Percentiles rank a stretch among this genome's conserved stretches.
phyloP scores from a whole-genome alignment of 2,888 invertebrate species.

The Lingula anatina region DNA sequence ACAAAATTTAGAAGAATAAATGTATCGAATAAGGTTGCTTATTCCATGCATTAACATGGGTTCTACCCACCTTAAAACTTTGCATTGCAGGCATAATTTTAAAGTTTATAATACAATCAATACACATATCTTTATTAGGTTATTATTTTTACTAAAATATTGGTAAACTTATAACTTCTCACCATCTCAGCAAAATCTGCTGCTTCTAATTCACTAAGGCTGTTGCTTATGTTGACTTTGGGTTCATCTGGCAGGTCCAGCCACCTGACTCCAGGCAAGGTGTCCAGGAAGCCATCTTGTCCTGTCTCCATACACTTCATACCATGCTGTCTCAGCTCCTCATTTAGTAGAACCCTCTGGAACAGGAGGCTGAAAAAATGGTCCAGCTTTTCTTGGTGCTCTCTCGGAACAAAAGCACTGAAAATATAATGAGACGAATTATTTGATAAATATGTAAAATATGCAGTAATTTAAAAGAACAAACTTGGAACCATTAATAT shows the following conservation, averaged over 20 bases:
- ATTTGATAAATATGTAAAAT: too few relatives aligned
- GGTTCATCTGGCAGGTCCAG: slow-evolving; percentile 37
- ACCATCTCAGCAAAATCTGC: slow-evolving; percentile 88
- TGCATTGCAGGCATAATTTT: too few relatives aligned
- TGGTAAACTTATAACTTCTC: slow-evolving; percentile 8
- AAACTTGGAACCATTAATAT: too few relatives aligned
- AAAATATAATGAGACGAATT: too few relatives aligned
- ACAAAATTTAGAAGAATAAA: neutral
- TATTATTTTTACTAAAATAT: neutral
- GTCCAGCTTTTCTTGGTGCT: slow-evolving; percentile 61
- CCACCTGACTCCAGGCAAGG: slow-evolving; percentile 25
- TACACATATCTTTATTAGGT: neutral
- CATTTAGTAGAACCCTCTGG: slow-evolving; percentile 14
- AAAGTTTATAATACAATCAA: too few relatives aligned
- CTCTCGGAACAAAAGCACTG: slow-evolving; percentile 58
- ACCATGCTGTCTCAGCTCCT: slow-evolving; percentile 9
- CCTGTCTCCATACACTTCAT: slow-evolving; percentile 4
- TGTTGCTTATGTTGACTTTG: slow-evolving; percentile 63
- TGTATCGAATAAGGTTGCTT: neutral
- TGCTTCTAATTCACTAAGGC: slow-evolving; percentile 81
- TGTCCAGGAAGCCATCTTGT: slow-evolving; percentile 17
- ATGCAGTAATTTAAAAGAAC: too few relatives aligned
- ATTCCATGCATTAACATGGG: too few relatives aligned
- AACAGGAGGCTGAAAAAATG: slow-evolving; percentile 58
- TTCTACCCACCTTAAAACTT: too few relatives aligned